Percentiles rank a stretch among this genome's conserved stretches.
These are phyloP conservation scores for Sarcophilus harrisii DNA, from an alignment of 2,797 vertebrate genomes.

Conservation along the genomic window DNA sequence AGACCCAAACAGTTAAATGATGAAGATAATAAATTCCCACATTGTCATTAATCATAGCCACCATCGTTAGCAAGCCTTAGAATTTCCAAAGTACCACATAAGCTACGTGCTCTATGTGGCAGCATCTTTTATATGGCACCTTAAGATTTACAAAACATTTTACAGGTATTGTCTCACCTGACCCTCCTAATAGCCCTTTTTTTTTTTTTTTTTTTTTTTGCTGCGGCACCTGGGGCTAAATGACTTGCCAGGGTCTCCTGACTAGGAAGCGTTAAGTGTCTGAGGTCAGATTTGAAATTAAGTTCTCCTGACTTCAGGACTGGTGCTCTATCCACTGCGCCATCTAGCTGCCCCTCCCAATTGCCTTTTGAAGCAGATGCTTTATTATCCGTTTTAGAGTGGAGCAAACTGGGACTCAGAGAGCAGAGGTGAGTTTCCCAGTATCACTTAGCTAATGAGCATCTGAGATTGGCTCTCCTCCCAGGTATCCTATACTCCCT, in stretches of 20 bases:
- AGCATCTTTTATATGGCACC: neutral
- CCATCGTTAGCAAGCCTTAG: neutral
- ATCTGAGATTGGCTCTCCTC: neutral
- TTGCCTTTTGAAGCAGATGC: neutral
- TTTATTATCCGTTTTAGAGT: neutral
- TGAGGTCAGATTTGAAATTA: no score
- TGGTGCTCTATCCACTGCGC: no score
- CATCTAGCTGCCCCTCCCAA: no score
- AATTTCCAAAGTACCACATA: constrained; percentile 20
- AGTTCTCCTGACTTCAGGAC: no score
- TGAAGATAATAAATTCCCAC: constrained; percentile 31
- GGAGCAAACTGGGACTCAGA: neutral
- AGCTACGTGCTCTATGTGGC: neutral
- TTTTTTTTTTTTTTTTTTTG: no score
- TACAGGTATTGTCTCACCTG: neutral
- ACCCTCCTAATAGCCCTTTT: neutral
- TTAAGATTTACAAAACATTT: neutral
- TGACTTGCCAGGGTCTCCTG: no score
- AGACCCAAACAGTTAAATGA: constrained; percentile 40
- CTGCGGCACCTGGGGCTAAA: no score
- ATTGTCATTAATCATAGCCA: neutral
- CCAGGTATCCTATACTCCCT: neutral
- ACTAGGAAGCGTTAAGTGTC: no score
- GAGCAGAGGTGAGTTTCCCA: neutral
- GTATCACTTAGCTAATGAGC: neutral